Base-by-base conservation (phyloP, 2,113 vertebrate species). In the Micromys minutus region DNA sequence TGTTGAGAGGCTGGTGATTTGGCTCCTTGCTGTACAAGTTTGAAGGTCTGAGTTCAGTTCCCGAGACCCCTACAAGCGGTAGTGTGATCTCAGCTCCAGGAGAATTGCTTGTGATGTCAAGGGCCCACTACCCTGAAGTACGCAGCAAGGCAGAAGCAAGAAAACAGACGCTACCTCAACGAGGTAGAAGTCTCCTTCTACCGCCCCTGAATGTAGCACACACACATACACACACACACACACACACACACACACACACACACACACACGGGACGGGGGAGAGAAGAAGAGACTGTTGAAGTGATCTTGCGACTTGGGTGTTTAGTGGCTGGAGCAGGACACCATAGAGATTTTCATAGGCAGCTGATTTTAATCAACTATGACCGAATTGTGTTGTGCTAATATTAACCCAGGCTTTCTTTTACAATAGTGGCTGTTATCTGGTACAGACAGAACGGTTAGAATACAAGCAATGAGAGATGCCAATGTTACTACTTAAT, bases 311-410 rank as follows among this genome's bases (percentile, higher is more conserved):
- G 52, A 45, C 52, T 93, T 65, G 16, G 65, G 59, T 93, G n/a
- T 39, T 88, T 45, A 57, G 94, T 79, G 93, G 55, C 12, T 94
- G 26, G 86, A 47, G 39, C 65, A 91, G 67, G 75, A 94, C 72
- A 50, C 2, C 24, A 9, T 6, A 39, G 57, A 63, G 29, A 83
- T 88, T 91, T 72, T n/a, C 77, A 57, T 69, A 81, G 57, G 34
- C 85, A 81, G 79, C 79, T 61, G 26, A 59, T 94, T 95, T n/a
- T 86, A n/a, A 83, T 77, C 29, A 93, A 55, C 42, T 19, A 2
- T 15, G 17, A 63, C 61, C 47, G 80, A 72, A 75, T 34, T 57
- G 80, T 69, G 45, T 17, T 77, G 71, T 59, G 74, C 39, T 45
- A 69, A 19, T 63, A 59, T 61, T 74, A 94, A 47, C 22, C 71